Conservation (phyloP, 1,140 invertebrate genomes). For the Drosophila tropicalis region DNA sequence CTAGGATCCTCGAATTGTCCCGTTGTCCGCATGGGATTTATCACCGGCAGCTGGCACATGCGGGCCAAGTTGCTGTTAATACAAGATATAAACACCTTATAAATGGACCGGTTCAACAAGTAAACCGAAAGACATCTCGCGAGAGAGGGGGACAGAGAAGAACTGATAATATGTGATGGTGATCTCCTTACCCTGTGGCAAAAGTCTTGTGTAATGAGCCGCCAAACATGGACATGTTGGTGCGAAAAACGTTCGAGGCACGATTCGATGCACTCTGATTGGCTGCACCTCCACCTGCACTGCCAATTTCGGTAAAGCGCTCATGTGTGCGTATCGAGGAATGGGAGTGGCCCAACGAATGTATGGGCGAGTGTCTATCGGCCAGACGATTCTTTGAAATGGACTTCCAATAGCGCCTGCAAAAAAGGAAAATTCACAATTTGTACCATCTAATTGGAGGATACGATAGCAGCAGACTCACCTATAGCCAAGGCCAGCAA, state of each 20-base stretch:
- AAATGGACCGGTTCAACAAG: slow-evolving; percentile 53
- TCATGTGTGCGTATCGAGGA: slow-evolving; percentile 82
- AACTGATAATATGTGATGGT: not conserved
- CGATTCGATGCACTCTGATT: slow-evolving; percentile 75
- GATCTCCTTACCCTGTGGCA: slow-evolving; percentile 84
- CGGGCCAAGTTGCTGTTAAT: slow-evolving; percentile 77
- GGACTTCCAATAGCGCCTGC: slow-evolving; percentile 88
- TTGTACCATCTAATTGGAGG: slow-evolving; percentile 17
- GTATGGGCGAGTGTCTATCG: slow-evolving; percentile 83
- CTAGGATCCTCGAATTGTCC: slow-evolving; percentile 90
- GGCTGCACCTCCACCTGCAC: slow-evolving; percentile 40
- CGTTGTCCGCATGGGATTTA: slow-evolving; percentile 79
- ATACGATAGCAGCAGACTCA: slow-evolving; percentile 53
- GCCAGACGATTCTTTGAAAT: slow-evolving; percentile 88
- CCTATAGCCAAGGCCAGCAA: slow-evolving; percentile 88
- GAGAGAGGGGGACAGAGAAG: slow-evolving; percentile 1
- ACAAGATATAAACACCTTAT: slow-evolving; percentile 43
- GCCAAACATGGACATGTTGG: slow-evolving; percentile 85
- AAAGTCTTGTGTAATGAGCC: slow-evolving; percentile 86
- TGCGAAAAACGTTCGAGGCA: slow-evolving; percentile 72
- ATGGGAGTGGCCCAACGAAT: slow-evolving; percentile 76
- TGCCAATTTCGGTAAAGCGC: slow-evolving; percentile 77
- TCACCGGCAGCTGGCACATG: slow-evolving; percentile 83
- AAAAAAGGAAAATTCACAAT: slow-evolving; percentile 6
- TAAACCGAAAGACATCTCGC: not conserved